These are phyloP conservation scores for Enteromius fasciolatus DNA, from an alignment of 2,797 vertebrate genomes.

Conservation along the genomic window DNA sequence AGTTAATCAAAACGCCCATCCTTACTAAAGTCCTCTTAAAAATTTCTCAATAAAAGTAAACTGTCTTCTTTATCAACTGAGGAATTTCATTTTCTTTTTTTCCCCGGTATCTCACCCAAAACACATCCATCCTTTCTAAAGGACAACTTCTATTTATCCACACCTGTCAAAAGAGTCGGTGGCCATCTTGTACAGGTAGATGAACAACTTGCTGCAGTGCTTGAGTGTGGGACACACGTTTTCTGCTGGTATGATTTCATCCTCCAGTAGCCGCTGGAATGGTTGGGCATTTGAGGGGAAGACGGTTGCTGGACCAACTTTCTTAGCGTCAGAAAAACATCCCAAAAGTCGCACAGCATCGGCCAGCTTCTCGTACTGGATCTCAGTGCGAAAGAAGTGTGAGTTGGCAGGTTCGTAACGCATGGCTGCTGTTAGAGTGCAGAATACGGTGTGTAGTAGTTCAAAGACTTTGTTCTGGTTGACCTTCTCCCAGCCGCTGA, in stretches of 20 bases:
- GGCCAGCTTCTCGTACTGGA: slow-evolving; percentile 98
- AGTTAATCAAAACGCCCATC: not conserved
- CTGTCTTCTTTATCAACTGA: too few relatives aligned
- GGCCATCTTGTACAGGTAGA: slow-evolving; percentile 97
- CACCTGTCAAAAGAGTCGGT: slow-evolving; percentile 99
- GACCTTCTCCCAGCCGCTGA: slow-evolving; percentile 91
- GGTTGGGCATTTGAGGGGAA: slow-evolving; percentile 86
- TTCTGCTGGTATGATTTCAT: slow-evolving; percentile 83
- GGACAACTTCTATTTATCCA: slow-evolving; percentile 41
- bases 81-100: not conserved
- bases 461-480: slow-evolving; percentile 96
- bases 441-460: slow-evolving; percentile 92
- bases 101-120: not conserved
- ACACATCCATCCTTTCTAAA: not conserved
- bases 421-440: slow-evolving; percentile 97
- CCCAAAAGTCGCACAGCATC: slow-evolving; percentile 94
- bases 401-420: slow-evolving; percentile 98
- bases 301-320: slow-evolving; percentile 80
- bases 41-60: not conserved
- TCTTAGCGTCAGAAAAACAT: slow-evolving; percentile 93
- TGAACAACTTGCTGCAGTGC: slow-evolving; percentile 97
- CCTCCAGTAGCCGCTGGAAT: slow-evolving; percentile 94
- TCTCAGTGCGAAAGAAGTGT: slow-evolving; percentile 95
- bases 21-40: not conserved
- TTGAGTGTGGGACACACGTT: slow-evolving; percentile 88